Percentiles rank a stretch among this genome's conserved stretches.
Evolutionary conservation across 1,140 invertebrate genomes (phyloP).

Genomic region (Drosophila ogumai): DNA sequence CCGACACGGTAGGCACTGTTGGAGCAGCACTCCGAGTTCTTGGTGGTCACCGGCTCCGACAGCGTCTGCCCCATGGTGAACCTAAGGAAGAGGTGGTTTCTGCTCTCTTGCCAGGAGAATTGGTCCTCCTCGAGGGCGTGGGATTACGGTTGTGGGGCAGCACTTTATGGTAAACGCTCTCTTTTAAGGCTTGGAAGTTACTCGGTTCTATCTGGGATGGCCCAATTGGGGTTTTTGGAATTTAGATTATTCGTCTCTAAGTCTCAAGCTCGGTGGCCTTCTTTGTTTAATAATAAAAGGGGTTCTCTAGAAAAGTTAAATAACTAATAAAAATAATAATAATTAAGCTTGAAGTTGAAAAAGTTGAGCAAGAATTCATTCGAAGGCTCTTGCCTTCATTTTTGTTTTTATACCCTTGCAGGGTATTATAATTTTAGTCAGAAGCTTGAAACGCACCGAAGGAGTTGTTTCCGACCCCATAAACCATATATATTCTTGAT

Average conservation of each 20-base stretch:
- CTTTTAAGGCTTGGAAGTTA: neutral
- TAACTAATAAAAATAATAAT: neutral
- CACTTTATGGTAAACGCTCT: neutral
- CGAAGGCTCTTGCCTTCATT: too few relatives aligned
- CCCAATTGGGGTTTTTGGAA: constrained; percentile 20
- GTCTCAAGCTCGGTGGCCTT: neutral
- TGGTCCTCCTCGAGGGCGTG: neutral
- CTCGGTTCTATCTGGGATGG: neutral
- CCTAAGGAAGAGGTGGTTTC: constrained; percentile 12
- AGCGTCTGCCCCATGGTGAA: constrained; percentile 95
- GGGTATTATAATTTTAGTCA: too few relatives aligned
- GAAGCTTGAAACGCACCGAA: too few relatives aligned
- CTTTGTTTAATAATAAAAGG: neutral
- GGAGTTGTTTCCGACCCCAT: too few relatives aligned
- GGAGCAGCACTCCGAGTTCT: constrained; percentile 92
- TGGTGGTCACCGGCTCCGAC: constrained; percentile 96
- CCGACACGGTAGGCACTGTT: constrained; percentile 90
- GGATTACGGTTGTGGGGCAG: neutral
- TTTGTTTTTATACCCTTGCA: too few relatives aligned
- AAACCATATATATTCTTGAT: too few relatives aligned
- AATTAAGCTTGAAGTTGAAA: too few relatives aligned
- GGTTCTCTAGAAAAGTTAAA: neutral
- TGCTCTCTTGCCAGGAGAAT: neutral
- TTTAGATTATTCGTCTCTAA: constrained; percentile 5
- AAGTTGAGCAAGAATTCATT: neutral